Evolutionary conservation across 1,140 invertebrate genomes (phyloP), one percentile per base, ranked within the genome.

Genomic region (Zaprionus inermis): DNA sequence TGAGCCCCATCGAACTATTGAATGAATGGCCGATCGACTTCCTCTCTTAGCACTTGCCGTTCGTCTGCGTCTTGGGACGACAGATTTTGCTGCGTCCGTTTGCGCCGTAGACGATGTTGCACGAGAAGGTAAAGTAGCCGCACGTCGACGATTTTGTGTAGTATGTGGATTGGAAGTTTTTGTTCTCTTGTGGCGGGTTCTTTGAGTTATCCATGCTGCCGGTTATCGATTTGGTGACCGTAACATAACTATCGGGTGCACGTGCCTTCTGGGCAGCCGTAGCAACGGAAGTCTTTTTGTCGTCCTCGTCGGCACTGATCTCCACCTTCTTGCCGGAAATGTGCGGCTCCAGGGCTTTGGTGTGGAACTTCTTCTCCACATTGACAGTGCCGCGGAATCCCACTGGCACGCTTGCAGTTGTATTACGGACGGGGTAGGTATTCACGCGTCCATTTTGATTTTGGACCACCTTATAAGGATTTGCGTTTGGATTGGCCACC

Each of bases 81-180:
- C 96, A 97, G 32, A 97, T 95, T 91, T 97, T 97, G 49, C 95
- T 96, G 75, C 95, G 94, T 36, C 96, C 96, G 81, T 96, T 96
- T 0, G 95, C 94, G 12, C 95, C 95, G 79, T 95, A 95, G 3
- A 96, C 95, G 77, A 96, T 94, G 36, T 96, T 96, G 80, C 96
- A 97, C 0, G 96, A 95, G 88, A 97, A 97, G 3, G 96, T 97
- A 75, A 97, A 97, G 81, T 97, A 97, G 32, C 96, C 96, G 91
- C 96, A 97, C 0, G 95, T 96, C 3, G 96, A 97, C 14, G 96
- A 96, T 90, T 97, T 97, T 0, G 96, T 96, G 69, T 96, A 97
- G 92, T 97, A 97, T 18, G 96, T 95, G 68, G 95, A 95, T n/a
- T 95, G 94, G 81, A 94, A 94, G 91, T 95, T 95, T 88, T 95